A percentile compares a stretch with the other conserved stretches of the same genome.
These are phyloP conservation scores for Cepaea nemoralis DNA, from an alignment of 1,140 invertebrate species.

Conservation along the genomic window DNA sequence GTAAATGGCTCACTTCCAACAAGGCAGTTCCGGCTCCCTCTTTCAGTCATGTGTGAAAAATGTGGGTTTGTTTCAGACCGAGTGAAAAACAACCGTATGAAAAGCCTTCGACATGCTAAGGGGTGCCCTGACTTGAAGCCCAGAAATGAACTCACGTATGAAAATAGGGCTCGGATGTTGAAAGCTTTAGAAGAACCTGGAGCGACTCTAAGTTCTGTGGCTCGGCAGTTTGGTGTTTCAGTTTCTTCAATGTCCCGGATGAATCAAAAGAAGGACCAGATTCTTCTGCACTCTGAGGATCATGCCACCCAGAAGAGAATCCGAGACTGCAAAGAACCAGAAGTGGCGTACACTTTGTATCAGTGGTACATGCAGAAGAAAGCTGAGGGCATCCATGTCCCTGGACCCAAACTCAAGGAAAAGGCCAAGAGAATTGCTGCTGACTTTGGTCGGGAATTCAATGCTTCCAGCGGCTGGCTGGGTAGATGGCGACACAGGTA, in stretches of 20 bases:
- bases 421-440: constrained; percentile 28
- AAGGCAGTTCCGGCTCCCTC: constrained; percentile 9
- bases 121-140: constrained; percentile 37
- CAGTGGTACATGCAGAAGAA: constrained; percentile 35
- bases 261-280: constrained; percentile 20
- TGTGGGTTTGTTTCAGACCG: constrained; percentile 35
- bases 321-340: constrained; percentile 36
- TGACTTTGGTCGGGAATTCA: constrained; percentile 32
- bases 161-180: constrained; percentile 30
- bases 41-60: constrained; percentile 38
- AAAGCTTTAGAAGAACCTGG: constrained; percentile 37
- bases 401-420: constrained; percentile 32
- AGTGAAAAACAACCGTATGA: constrained; percentile 20
- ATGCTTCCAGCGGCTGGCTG: constrained; percentile 36
- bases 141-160: constrained; percentile 35
- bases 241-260: constrained; percentile 39
- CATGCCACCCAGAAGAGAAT: constrained; percentile 29
- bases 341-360: constrained; percentile 20
- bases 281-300: not conserved
- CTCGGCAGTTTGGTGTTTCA: constrained; percentile 33
- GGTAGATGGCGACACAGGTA: constrained; percentile 36
- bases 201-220: constrained; percentile 36
- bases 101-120: constrained; percentile 27
- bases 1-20: not conserved
- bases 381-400: constrained; percentile 31